Percentiles rank a stretch among this genome's conserved stretches.
Evolutionary conservation across 1,140 invertebrate genomes (phyloP).

Genomic region (Lepidostoma basale): DNA sequence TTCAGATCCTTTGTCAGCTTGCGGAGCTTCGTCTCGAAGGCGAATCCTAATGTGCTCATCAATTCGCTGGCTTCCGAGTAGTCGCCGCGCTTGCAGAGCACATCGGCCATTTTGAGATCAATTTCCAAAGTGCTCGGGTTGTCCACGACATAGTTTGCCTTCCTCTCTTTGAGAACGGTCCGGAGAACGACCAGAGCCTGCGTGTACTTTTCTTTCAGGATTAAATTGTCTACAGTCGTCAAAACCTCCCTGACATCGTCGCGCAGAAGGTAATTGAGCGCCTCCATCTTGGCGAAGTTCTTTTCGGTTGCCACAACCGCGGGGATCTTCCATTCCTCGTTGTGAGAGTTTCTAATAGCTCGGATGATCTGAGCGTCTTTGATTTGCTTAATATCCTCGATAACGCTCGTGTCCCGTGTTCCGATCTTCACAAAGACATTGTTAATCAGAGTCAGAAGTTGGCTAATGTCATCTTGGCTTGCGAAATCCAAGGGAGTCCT

Average conservation of each 20-base stretch:
- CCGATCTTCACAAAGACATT: not conserved
- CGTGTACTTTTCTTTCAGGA: not conserved
- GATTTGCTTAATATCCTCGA: not conserved
- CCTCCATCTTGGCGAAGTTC: not conserved
- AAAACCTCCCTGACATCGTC: not conserved
- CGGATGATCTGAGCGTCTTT: not conserved
- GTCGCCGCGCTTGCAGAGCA: not conserved
- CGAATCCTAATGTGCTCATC: no score
- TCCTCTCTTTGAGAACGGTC: not conserved
- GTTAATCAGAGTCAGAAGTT: not conserved
- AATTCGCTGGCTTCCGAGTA: not conserved
- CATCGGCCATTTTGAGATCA: not conserved
- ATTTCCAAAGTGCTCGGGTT: not conserved
- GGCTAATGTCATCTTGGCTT: not conserved
- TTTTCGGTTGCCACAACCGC: not conserved
- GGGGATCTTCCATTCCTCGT: not conserved
- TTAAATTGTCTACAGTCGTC: not conserved
- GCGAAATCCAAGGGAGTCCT: not conserved
- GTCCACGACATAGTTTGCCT: not conserved
- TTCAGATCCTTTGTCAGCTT: no score
- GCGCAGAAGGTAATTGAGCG: not conserved
- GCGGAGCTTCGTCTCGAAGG: no score
- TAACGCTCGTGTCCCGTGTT: not conserved
- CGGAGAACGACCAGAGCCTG: not conserved
- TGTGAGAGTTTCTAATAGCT: not conserved